Base-by-base conservation (phyloP, 2,113 vertebrate genomes). In the Smithornis capensis region DNA sequence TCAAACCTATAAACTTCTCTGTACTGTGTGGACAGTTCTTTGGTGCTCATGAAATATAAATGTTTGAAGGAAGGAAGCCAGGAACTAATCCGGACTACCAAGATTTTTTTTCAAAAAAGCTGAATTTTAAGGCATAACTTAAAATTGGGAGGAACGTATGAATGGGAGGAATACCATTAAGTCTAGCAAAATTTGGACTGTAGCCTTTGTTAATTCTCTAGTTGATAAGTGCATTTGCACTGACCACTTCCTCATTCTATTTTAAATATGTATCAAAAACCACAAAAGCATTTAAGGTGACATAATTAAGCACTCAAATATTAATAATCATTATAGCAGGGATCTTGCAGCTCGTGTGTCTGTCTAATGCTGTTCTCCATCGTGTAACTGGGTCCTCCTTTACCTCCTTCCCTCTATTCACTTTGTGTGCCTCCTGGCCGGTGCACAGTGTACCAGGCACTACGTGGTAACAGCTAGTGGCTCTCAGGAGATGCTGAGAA, bases 361-460 rank as follows among this genome's bases (percentile, higher is more conserved):
- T 35, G 29, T 12, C 7, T 38, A 63, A 59, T 0, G 1, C 12
- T 42, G 67, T 63, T 78, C 49, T 70, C 14, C 10, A 28, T 49
- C 5, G 0, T 0, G 1, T 62, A 52, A 27, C 31, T 24, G 50
- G 21, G 5, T 55, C 3, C 25, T 81, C 33, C 29, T 71, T 69
- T 38, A 22, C 33, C 45, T 60, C 23, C 68, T 37, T n/a, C 79
- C 33, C 12, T 50, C 55, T 42, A n/a, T 45, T 65, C 2, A 3
- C 29, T 78, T 64, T 7, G 4, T 15, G 6, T 3, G 6, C 35
- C 53, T 57, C 27, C 64, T 70, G 80, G 10, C 24, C 1, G 1
- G 47, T n/a, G 47, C 22, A 12, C 44, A 24, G 59, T 12, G 29
- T 40, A 31, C 7, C 1, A 3, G 49, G 29, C 10, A 3, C 49